Base-by-base conservation (phyloP, 53 echinoderm and acorn worm genomes). In the Holothuria scabra region DNA sequence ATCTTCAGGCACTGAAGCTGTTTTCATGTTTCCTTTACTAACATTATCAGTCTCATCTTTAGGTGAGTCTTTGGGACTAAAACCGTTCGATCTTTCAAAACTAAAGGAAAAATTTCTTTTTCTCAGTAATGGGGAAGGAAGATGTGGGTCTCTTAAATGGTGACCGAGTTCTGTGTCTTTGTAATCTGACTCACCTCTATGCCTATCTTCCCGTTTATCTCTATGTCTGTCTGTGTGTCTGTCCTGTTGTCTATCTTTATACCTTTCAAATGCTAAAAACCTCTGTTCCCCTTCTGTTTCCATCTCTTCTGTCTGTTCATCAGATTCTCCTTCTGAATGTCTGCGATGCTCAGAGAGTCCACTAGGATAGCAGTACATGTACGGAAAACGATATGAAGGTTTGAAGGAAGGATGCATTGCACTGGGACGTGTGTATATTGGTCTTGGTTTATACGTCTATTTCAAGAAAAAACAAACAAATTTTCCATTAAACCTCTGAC, bases 371-470 rank as follows among this genome's bases (percentile, higher is more conserved):
- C 32, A 78, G 59, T 78, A 56, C 56, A 57, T 56, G 32, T 78
- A 59, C 55, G 78, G 59, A 56, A 78, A 78, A 48, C 78, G 78
- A 56, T 78, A 78, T 28, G 57, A 49, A 8, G 75, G 75, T 46
- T 49, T 74, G 44, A 74, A 49, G 12, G 75, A 59, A 14, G 78
- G 78, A 57, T 78, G 78, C 78, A 78, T 29, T 14, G 56, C 12
- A 21, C 46, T 46, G 28, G 78, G 78, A 28, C 78, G 46, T 12
- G 78, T 57, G 29, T 78, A 78, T 25, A 78, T 78, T 78, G 78
- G 78, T 28, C 59, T 56, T 56, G 78, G 78, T 56, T 78, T 78
- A 26, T 78, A 78, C 9, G 78, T 59, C 78, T 78, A 59, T n/a
- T n/a, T n/a, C n/a, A 19, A 14, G 55, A 78, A 18, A 74, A 1